phyloP scores from a whole-genome alignment of 2,888 invertebrate genomes.

The Tholera decimalis region DNA sequence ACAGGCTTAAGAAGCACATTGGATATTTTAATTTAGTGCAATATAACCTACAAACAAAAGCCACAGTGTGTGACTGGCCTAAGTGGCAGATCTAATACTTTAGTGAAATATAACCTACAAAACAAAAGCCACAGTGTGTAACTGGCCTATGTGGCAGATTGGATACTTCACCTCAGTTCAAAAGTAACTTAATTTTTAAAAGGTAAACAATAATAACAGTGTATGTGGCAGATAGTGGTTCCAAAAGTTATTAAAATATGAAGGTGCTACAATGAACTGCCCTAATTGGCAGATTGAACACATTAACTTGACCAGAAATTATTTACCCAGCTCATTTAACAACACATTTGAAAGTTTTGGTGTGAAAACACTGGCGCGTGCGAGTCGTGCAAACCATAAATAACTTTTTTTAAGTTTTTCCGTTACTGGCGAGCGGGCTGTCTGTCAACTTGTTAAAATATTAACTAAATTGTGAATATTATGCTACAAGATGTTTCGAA shows the following conservation, averaged over 20 bases:
- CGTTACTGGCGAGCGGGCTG: neutral
- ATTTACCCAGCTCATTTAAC: too few relatives aligned
- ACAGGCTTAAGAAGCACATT: neutral
- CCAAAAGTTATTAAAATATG: slow-evolving; percentile 4
- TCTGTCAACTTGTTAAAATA: slow-evolving; percentile 1
- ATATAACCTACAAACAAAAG: neutral
- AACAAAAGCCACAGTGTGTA: slow-evolving; percentile 1
- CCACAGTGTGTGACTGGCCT: neutral
- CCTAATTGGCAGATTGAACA: neutral
- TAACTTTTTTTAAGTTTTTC: neutral
- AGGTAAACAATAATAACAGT: slow-evolving; percentile 1
- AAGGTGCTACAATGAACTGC: neutral
- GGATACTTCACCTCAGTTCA: neutral
- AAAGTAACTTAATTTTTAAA: slow-evolving; percentile 5
- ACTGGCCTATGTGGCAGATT: neutral
- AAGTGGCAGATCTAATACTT: neutral
- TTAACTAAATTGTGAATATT: neutral
- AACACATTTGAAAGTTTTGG: neutral
- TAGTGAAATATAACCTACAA: neutral
- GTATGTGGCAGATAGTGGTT: neutral
- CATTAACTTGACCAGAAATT: slow-evolving; percentile 1
- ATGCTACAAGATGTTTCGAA: slow-evolving; percentile 3
- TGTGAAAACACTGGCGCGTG: too few relatives aligned
- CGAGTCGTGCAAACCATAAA: too few relatives aligned
- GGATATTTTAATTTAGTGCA: neutral